Percentiles rank a stretch among this genome's conserved stretches.
These are phyloP conservation scores for Lathronympha strigana DNA, from an alignment of 2,888 invertebrate species.

Conservation along the genomic window DNA sequence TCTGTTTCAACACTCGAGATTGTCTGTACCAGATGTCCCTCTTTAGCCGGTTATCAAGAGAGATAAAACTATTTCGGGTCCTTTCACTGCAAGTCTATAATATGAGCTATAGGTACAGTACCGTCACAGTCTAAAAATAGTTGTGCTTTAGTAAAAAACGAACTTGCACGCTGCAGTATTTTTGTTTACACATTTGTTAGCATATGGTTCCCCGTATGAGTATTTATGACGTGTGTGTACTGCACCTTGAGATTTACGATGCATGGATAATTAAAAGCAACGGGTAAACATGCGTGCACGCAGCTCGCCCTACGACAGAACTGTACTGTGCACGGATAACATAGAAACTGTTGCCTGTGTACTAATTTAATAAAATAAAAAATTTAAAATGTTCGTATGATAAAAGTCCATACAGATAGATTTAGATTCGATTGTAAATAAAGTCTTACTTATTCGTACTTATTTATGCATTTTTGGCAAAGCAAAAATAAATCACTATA, in stretches of 20 bases:
- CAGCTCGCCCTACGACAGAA: slow-evolving; percentile 52
- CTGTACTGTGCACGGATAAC: slow-evolving; percentile 46
- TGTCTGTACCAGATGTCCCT: slow-evolving; percentile 68
- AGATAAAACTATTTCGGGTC: slow-evolving; percentile 67
- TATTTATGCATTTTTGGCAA: no score
- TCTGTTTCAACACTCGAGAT: slow-evolving; percentile 65
- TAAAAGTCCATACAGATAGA: no score
- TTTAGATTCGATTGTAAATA: no score
- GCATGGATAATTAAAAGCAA: slow-evolving; percentile 56
- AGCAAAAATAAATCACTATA: no score
- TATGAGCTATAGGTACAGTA: slow-evolving; percentile 58
- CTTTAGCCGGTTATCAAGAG: slow-evolving; percentile 55
- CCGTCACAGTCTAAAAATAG: slow-evolving; percentile 43
- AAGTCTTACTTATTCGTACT: no score
- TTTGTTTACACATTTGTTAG: slow-evolving; percentile 57
- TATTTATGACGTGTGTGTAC: slow-evolving; percentile 55
- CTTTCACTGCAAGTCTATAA: slow-evolving; percentile 55
- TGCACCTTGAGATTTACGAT: slow-evolving; percentile 60
- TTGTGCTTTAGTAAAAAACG: slow-evolving; percentile 35
- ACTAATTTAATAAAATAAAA: no score
- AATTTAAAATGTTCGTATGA: no score
- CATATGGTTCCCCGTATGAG: slow-evolving; percentile 54
- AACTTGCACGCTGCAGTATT: slow-evolving; percentile 50
- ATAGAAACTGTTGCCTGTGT: slow-evolving; percentile 59
- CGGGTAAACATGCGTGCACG: slow-evolving; percentile 58